Evolutionary conservation across 2,113 vertebrate species (phyloP).

Genomic region (Prunella himalayana): DNA sequence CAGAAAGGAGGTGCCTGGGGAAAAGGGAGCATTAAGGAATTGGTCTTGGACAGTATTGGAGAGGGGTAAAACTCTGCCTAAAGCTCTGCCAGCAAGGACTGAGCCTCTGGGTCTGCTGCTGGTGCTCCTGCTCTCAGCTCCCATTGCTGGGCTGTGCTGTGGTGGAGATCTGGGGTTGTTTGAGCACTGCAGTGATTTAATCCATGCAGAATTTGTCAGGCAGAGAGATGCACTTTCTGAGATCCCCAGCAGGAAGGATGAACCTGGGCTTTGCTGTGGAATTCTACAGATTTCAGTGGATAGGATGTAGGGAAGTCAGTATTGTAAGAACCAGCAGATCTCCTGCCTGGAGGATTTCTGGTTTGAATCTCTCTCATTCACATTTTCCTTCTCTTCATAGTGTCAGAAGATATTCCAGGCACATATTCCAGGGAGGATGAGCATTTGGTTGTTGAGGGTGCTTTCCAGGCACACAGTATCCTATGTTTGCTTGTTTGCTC

Average conservation of each 20-base stretch:
- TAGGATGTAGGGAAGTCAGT: not conserved
- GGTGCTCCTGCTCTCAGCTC: not conserved
- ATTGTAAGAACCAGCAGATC: not conserved
- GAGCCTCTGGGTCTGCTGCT: not conserved
- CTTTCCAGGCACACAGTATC: not conserved
- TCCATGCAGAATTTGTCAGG: not conserved
- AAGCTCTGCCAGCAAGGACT: not conserved
- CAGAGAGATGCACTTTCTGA: not conserved
- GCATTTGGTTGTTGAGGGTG: no score
- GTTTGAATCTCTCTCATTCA: not conserved
- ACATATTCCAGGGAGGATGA: no score
- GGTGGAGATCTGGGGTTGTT: not conserved
- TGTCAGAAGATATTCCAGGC: not conserved
- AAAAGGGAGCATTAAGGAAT: not conserved
- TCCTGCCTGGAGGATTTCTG: not conserved
- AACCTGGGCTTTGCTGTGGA: not conserved
- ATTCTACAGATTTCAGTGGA: not conserved
- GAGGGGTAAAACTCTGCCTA: not conserved
- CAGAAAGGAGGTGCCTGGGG: not conserved
- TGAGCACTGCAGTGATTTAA: not conserved
- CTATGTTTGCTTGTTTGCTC: not conserved
- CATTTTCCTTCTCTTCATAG: not conserved
- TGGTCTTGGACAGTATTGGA: not conserved
- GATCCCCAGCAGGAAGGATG: not conserved
- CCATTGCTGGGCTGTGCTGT: fast-evolving